These are phyloP conservation scores for Xestobium rufovillosum DNA, from an alignment of 2,888 invertebrate genomes.

Conservation along the genomic window DNA sequence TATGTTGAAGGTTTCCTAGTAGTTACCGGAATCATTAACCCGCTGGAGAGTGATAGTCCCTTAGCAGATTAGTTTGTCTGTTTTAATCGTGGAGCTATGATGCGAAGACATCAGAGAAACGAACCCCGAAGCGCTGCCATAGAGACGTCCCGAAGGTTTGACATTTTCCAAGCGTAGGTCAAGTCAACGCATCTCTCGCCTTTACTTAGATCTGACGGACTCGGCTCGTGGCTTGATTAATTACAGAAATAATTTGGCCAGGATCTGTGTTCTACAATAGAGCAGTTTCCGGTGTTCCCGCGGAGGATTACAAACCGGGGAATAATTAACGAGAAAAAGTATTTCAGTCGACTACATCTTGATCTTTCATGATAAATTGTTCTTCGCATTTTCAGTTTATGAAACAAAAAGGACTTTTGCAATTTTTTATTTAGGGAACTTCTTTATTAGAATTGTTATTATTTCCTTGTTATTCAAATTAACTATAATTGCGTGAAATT, in stretches of 20 bases:
- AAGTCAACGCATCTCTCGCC: neutral
- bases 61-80: slow-evolving; percentile 23
- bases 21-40: slow-evolving; percentile 11
- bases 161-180: slow-evolving; percentile 1
- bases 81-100: slow-evolving; percentile 25
- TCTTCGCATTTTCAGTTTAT: no score
- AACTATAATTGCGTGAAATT: no score
- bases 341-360: no score
- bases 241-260: neutral
- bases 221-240: neutral
- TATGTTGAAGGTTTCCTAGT: slow-evolving; percentile 1
- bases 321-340: neutral
- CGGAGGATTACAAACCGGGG: neutral
- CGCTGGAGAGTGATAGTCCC: slow-evolving; percentile 18
- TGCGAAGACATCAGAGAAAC: slow-evolving; percentile 24
- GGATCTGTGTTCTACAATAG: neutral
- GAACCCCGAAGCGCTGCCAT: slow-evolving; percentile 21
- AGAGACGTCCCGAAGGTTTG: neutral
- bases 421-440: no score
- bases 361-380: no score
- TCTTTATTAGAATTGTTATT: no score
- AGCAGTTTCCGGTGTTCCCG: neutral
- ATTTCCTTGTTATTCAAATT: no score
- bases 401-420: no score
- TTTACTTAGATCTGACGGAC: slow-evolving; percentile 1